These are phyloP conservation scores for Flexamia atlantica DNA, from an alignment of 2,888 invertebrate genomes.

Conservation along the genomic window DNA sequence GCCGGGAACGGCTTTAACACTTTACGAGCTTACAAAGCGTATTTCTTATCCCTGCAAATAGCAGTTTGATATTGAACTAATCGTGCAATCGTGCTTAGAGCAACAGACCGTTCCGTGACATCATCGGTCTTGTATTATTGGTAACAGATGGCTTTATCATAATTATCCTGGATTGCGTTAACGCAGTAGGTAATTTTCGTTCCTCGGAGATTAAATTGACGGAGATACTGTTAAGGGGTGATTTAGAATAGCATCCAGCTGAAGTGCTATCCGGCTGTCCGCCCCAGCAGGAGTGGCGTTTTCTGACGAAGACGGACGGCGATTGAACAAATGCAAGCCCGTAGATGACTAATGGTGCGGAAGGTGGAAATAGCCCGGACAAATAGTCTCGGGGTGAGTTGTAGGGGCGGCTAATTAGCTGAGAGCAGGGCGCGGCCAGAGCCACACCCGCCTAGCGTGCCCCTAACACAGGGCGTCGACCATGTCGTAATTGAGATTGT, in stretches of 20 bases:
- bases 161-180: neutral
- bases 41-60: neutral
- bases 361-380: neutral
- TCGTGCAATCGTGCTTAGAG: neutral
- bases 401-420: slow-evolving; percentile 7
- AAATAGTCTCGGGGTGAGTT: neutral
- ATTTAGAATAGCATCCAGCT: neutral
- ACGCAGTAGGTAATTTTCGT: neutral
- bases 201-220: neutral
- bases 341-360: slow-evolving; percentile 4
- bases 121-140: neutral
- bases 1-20: neutral
- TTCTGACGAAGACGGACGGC: neutral
- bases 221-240: neutral
- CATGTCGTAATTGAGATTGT: neutral
- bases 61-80: neutral
- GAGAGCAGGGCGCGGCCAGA: slow-evolving; percentile 52
- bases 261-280: neutral
- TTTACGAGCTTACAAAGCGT: neutral
- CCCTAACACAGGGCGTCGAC: slow-evolving; percentile 22
- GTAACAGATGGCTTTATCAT: no score
- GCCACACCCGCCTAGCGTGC: slow-evolving; percentile 48
- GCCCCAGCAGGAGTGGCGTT: slow-evolving; percentile 1
- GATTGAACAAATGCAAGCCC: neutral
- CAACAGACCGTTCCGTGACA: neutral